Base-by-base conservation (phyloP, 2,113 vertebrate species). In the Chaenogobius annularis region DNA sequence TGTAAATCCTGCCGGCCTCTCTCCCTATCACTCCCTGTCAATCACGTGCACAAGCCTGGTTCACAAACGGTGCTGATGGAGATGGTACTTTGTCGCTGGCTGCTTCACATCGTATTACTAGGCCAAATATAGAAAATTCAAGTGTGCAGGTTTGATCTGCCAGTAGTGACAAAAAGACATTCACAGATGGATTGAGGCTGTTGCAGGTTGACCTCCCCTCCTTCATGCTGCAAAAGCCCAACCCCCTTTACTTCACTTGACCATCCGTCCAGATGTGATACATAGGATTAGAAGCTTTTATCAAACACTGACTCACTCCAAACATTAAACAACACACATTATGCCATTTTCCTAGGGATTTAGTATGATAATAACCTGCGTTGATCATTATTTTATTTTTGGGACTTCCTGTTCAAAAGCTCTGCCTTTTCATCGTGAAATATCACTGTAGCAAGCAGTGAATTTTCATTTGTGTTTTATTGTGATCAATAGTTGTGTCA, bases 241-340 rank as follows among this genome's bases (percentile, higher is more conserved):
- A 7, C 54, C 68, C 72, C 68, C 75, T 73, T 52, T 74, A 70
- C 74, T 81, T 35, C 66, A 80, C 64, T 88, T 84, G 75, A 69
- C 83, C 66, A 68, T 77, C 75, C 71, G 77, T 83, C 84, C 85
- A 87, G 85, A 90, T 89, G 87, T 91, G 80, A 84, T 83, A 73
- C 74, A 59, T 85, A 58, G 89, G 89, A 88, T 88, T 88, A 87
- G 88, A 89, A 80, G 77, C 80, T 85, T 86, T 88, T 81, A 89
- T 80, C 80, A 71, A 75, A 85, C 78, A 70, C 69, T 69, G 70
- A 13, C 56, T 73, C 66, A 82, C 63, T 72, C 75, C 80, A 54
- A 22, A 52, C 46, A 52, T n/a, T 43, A 8, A 70, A 31, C 44
- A 50, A 50, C 7, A 43, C 1, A 43, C 1, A 43, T 43, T 43